Conservation (phyloP, 1,140 invertebrate species). For the Sycobia sp. region DNA sequence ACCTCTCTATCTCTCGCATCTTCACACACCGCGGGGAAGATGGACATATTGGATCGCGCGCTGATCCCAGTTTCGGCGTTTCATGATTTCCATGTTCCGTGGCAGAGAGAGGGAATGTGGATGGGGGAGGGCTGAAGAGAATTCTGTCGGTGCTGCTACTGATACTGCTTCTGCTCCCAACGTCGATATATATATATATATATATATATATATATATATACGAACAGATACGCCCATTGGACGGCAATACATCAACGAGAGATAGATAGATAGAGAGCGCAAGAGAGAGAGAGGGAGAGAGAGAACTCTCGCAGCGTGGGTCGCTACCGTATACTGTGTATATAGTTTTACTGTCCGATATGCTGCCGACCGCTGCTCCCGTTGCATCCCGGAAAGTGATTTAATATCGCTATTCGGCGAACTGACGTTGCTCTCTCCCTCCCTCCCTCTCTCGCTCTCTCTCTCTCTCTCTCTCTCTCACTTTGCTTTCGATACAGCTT, state of each 20-base stretch:
- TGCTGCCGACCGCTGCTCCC: background rate
- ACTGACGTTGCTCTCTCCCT: background rate
- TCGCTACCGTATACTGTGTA: no score
- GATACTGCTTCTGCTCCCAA: background rate
- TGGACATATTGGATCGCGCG: conserved; percentile 21
- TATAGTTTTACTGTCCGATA: no score
- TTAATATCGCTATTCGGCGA: conserved; percentile 16
- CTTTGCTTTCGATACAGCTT: no score
- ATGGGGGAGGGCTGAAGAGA: no score
- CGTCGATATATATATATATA: conserved; percentile 13
- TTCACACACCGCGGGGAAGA: no score
- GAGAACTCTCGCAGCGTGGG: no score
- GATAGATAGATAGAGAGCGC: no score
- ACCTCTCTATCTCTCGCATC: conserved; percentile 35
- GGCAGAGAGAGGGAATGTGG: no score
- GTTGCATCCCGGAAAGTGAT: conserved; percentile 17
- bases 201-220: conserved; percentile 14
- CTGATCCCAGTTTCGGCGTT: conserved; percentile 4
- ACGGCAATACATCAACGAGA: conserved; percentile 10
- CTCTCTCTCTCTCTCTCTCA: background rate
- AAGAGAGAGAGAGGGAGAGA: no score
- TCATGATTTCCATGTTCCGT: conserved; percentile 26
- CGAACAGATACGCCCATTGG: conserved; percentile 21
- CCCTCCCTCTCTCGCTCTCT: background rate
- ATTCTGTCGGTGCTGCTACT: no score